Evolutionary conservation across 2,113 vertebrate genomes (phyloP), one percentile per base, ranked within the genome.

Genomic region (Bubo blakistoni): DNA sequence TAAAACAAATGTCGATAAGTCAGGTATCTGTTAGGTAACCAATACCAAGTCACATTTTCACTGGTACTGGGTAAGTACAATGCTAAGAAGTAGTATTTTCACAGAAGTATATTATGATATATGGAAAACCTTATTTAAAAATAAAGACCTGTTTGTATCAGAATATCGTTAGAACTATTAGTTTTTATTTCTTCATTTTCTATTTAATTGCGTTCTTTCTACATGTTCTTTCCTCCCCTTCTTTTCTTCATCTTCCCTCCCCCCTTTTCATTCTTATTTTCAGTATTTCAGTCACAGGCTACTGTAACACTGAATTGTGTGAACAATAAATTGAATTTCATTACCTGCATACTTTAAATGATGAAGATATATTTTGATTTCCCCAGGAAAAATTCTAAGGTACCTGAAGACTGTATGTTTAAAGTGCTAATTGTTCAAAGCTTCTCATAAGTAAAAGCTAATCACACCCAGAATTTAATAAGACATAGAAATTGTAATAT

Each of bases 281-380:
- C 85, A 92, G 70, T 92, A 67, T 79, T 96, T 86, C 81, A 61
- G 30, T 90, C 40, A 22, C 13, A 36, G 32, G 51, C 88, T 94
- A 63, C 67, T 92, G 14, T 83, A 90, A 92, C 82, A 83, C 51
- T 93, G 94, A 78, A 58, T 38, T 90, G 40, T 84, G n/a, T 94
- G 92, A 92, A 62, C 72, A 81, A 4, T 94, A 91, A 88, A 52
- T 74, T 86, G 80, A 81, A 81, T 94, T 92, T 88, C 18, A 17
- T 93, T 92, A 38, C 61, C 76, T 86, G 59, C 69, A 59, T 88
- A 38, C 62, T 92, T 84, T 89, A 95, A 91, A 57, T 92, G n/a
- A 49, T 63, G 87, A 92, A 96, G 82, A 84, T 79, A 30, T 47
- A 38, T 88, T 88, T 88, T 90, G 86, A 77, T 93, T 96, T 86